phyloP scores from a whole-genome alignment of 2,888 invertebrate species.

The Fragum sueziense region DNA sequence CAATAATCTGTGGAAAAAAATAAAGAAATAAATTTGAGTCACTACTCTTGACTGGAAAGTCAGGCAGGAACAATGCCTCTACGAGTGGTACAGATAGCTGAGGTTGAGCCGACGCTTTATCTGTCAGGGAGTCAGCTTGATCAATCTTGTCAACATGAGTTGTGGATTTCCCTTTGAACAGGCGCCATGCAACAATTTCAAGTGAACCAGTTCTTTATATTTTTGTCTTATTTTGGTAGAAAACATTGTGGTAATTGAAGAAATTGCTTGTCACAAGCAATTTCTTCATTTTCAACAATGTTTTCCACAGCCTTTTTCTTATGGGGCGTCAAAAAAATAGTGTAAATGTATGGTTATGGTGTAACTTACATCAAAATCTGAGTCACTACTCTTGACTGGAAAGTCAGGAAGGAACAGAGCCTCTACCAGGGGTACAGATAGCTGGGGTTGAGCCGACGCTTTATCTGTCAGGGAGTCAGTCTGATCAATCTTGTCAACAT shows the following conservation, averaged over 20 bases:
- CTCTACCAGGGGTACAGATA: constrained; percentile 92
- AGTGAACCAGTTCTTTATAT: too few species aligned
- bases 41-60: constrained; percentile 87
- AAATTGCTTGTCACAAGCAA: too few species aligned
- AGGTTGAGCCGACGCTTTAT: constrained; percentile 43
- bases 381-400: constrained; percentile 85
- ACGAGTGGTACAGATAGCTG: constrained; percentile 90
- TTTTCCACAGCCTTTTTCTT: too few species aligned
- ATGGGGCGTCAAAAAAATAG: too few species aligned
- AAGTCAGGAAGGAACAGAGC: constrained; percentile 95
- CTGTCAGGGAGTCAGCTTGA: constrained; percentile 26
- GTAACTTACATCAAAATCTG: constrained; percentile 83
- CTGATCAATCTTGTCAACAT: constrained; percentile 54
- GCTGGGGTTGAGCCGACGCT: constrained; percentile 44
- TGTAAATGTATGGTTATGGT: too few species aligned
- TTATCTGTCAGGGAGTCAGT: constrained; percentile 39
- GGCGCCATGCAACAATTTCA: constrained; percentile 64
- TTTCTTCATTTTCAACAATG: too few species aligned
- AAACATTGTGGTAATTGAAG: too few species aligned
- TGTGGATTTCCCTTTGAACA: constrained; percentile 64
- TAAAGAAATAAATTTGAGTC: not conserved
- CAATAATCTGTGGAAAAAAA: constrained; percentile 84
- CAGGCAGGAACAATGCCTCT: constrained; percentile 93
- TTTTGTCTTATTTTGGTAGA: too few species aligned
- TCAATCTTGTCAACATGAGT: constrained; percentile 58